Conservation (phyloP, 2,113 vertebrate species). For the Pterocles orientalis region DNA sequence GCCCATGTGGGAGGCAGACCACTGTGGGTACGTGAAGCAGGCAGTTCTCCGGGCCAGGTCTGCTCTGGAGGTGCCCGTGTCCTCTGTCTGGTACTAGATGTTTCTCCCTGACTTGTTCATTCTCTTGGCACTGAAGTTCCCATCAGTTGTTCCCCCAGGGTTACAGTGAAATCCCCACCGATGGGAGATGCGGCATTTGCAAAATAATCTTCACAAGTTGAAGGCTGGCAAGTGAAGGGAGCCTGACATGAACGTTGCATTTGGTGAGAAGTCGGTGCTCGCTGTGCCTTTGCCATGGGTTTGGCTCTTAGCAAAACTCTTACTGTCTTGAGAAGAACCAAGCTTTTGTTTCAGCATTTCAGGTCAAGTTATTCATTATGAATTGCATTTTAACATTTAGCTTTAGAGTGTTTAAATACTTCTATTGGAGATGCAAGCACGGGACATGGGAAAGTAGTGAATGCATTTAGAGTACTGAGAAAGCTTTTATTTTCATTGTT, state of each 20-base stretch:
- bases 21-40: not conserved
- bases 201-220: not conserved
- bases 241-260: not conserved
- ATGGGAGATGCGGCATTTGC: not conserved
- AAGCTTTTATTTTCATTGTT: not conserved
- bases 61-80: not conserved
- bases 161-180: not conserved
- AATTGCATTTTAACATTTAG: not conserved
- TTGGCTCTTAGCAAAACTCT: not conserved
- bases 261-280: not conserved
- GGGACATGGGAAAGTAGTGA: not conserved
- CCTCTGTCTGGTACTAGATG: not conserved
- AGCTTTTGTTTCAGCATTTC: not conserved
- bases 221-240: not conserved
- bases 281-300: not conserved
- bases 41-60: not conserved
- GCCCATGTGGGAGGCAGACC: not conserved
- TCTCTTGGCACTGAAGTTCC: not conserved
- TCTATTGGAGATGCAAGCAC: not conserved
- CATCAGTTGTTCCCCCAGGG: not conserved
- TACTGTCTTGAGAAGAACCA: not conserved
- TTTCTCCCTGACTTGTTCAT: not conserved
- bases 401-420: not conserved
- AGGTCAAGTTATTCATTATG: too few relatives aligned
- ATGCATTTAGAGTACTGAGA: not conserved